Evolutionary conservation across 2,888 invertebrate genomes (phyloP).

Genomic region (Rhagonycha fulva): DNA sequence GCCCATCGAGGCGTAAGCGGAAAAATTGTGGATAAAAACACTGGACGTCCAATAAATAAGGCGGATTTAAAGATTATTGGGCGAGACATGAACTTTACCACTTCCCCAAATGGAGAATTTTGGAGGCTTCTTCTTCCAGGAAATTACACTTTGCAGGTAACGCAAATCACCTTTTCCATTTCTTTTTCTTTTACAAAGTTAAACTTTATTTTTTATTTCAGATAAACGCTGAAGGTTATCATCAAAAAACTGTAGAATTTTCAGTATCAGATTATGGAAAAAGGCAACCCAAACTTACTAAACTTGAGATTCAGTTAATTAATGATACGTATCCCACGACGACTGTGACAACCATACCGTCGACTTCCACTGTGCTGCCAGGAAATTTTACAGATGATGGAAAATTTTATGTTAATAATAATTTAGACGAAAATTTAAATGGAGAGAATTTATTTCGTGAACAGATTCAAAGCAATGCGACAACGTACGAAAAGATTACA

Average conservation of each 20-base stretch:
- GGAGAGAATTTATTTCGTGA: not conserved
- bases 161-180: not conserved
- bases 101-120: constrained; percentile 64
- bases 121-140: constrained; percentile 69
- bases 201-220: constrained; percentile 9
- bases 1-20: constrained; percentile 66
- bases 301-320: constrained; percentile 5
- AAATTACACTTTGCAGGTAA: constrained; percentile 60
- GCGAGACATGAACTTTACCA: constrained; percentile 62
- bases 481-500: too few relatives aligned
- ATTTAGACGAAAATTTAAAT: not conserved
- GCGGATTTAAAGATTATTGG: constrained; percentile 60
- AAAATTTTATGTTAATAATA: not conserved
- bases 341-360: not conserved
- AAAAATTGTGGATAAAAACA: constrained; percentile 57
- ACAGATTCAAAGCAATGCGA: not conserved
- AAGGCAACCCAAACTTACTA: constrained; percentile 12
- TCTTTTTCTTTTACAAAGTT: not conserved
- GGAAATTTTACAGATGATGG: not conserved
- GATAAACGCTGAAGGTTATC: constrained; percentile 27
- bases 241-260: constrained; percentile 14
- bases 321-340: not conserved
- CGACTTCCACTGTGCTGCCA: not conserved
- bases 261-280: constrained; percentile 6
- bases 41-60: constrained; percentile 55